phyloP scores from a whole-genome alignment of 2,888 invertebrate species.

The Agrochola lota region DNA sequence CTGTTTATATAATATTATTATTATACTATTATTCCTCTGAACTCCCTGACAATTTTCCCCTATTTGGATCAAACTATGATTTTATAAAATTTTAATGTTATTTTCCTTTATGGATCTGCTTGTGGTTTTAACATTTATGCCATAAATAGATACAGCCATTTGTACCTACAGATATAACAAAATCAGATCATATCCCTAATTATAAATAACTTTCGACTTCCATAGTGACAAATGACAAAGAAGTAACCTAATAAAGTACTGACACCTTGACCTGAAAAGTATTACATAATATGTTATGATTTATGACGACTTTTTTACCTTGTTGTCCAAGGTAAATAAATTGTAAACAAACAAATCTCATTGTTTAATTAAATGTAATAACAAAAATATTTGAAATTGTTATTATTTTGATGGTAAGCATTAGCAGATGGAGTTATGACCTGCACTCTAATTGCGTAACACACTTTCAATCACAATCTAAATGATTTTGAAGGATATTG shows the following conservation, averaged over 20 bases:
- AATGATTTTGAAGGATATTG: too few species aligned
- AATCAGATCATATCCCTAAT: neutral
- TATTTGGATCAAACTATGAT: neutral
- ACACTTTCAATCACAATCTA: too few species aligned
- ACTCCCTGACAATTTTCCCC: neutral
- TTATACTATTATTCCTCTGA: neutral
- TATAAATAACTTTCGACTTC: neutral
- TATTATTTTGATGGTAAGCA: neutral
- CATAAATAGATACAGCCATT: neutral
- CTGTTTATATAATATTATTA: too few species aligned
- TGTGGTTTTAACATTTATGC: constrained; percentile 16
- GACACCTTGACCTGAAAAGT: neutral
- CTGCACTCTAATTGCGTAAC: too few species aligned
- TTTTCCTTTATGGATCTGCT: constrained; percentile 10
- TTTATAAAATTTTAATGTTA: neutral
- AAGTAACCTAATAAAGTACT: neutral
- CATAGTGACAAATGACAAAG: neutral
- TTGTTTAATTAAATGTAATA: neutral
- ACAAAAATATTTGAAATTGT: neutral
- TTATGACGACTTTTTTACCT: neutral
- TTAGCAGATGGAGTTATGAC: neutral
- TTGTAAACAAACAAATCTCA: neutral
- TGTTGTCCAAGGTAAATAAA: neutral
- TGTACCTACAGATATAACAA: too few species aligned
- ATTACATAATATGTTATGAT: constrained; percentile 4